These are phyloP conservation scores for Acanthosoma haemorrhoidale DNA, from an alignment of 2,888 invertebrate species.

Conservation along the genomic window DNA sequence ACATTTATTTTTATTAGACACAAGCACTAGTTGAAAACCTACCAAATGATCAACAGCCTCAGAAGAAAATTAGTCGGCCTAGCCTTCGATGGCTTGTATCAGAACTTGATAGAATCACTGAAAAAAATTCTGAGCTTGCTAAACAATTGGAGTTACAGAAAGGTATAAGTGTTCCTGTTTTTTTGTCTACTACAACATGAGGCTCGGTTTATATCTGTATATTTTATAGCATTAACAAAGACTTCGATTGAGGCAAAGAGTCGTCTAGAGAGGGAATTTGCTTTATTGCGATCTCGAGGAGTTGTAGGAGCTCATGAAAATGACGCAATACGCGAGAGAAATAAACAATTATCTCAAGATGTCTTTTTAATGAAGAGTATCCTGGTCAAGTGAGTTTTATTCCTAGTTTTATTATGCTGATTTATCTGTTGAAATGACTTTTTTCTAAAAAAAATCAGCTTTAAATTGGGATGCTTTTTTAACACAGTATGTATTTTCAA, in stretches of 20 bases:
- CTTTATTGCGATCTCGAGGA: slow-evolving; percentile 5
- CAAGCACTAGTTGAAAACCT: too few species aligned
- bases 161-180: slow-evolving; percentile 24
- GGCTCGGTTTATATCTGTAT: not conserved
- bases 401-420: too few species aligned
- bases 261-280: slow-evolving; percentile 11
- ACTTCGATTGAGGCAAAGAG: not conserved
- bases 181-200: too few species aligned
- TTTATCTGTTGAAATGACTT: not conserved
- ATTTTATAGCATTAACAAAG: not conserved
- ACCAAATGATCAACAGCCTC: not conserved
- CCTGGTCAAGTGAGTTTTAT: slow-evolving; percentile 56
- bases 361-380: slow-evolving; percentile 69
- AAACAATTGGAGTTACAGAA: slow-evolving; percentile 33
- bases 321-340: slow-evolving; percentile 43
- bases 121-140: slow-evolving; percentile 29
- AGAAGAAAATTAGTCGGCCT: slow-evolving; percentile 31
- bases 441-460: not conserved
- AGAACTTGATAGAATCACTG: slow-evolving; percentile 33
- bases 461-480: not conserved
- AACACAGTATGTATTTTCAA: not conserved
- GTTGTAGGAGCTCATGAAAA: slow-evolving; percentile 13
- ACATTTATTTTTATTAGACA: too few species aligned
- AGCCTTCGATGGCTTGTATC: slow-evolving; percentile 34
- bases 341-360: slow-evolving; percentile 59